These are phyloP conservation scores for Suncus etruscus DNA, from an alignment of 2,113 vertebrate genomes.

Conservation along the genomic window DNA sequence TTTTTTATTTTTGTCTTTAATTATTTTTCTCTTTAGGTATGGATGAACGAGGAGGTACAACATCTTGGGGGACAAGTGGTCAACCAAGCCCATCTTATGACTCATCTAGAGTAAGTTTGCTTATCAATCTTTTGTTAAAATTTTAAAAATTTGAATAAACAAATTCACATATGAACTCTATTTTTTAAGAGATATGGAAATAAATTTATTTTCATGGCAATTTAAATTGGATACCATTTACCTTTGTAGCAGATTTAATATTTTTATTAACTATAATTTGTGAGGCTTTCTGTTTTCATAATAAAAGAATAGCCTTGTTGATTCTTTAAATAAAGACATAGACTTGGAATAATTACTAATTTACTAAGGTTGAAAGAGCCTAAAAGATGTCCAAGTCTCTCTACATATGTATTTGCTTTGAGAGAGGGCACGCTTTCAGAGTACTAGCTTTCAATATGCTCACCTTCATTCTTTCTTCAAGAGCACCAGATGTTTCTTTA, in stretches of 20 bases:
- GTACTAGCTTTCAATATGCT: neutral
- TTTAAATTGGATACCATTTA: neutral
- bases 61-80: constrained; percentile 95
- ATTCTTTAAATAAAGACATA: neutral
- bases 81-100: constrained; percentile 96
- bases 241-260: constrained; percentile 13
- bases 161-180: neutral
- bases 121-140: constrained; percentile 14
- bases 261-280: neutral
- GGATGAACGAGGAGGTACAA: constrained; percentile 94
- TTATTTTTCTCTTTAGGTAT: constrained; percentile 91
- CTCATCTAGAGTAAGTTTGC: constrained; percentile 95
- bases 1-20: constrained; percentile 49
- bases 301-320: neutral
- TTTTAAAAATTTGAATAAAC: constrained; percentile 17
- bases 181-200: constrained; percentile 52
- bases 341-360: neutral
- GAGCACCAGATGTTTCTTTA: neutral
- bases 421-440: neutral
- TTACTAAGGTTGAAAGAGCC: neutral
- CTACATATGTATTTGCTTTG: constrained; percentile 17
- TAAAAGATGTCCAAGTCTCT: neutral
- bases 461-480: neutral
- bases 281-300: constrained; percentile 3
- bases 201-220: constrained; percentile 49